These are phyloP conservation scores for Chaenocephalus aceratus DNA, from an alignment of 2,113 vertebrate genomes.

Conservation along the genomic window DNA sequence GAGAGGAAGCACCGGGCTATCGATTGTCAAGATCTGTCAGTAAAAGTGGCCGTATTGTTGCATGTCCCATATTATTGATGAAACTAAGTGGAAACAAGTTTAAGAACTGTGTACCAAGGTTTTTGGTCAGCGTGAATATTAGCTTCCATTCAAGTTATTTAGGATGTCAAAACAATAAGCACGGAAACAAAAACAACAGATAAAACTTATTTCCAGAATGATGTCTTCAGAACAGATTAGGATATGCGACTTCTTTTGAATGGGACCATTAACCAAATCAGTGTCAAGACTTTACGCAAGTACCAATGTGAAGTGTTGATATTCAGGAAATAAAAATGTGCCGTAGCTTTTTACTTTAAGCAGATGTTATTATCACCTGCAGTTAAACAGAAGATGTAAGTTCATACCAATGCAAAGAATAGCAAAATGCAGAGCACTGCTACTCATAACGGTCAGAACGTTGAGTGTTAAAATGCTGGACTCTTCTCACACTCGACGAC, in stretches of 20 bases:
- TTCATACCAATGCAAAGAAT: no score
- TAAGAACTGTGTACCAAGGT: not conserved
- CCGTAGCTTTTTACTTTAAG: no score
- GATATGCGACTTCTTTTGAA: not conserved
- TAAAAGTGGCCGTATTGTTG: not conserved
- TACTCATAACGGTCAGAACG: no score
- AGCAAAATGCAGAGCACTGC: no score
- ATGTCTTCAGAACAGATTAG: not conserved
- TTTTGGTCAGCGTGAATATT: not conserved
- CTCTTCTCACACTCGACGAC: no score
- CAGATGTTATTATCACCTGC: no score
- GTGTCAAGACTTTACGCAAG: not conserved
- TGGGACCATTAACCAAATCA: not conserved
- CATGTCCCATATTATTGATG: not conserved
- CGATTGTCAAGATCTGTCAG: not conserved
- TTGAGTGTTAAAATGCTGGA: no score
- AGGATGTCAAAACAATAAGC: not conserved
- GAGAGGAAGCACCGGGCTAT: not conserved
- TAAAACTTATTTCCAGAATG: not conserved
- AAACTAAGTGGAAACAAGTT: not conserved
- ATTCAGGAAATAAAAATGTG: not conserved
- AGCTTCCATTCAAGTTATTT: slow-evolving; percentile 1
- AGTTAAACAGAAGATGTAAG: no score
- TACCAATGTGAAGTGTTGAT: not conserved
- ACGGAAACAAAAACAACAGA: not conserved